A percentile compares a stretch with the other conserved stretches of the same genome.
phyloP scores from a whole-genome alignment of 2,797 vertebrate species.

The Mormyrops boulengeri region DNA sequence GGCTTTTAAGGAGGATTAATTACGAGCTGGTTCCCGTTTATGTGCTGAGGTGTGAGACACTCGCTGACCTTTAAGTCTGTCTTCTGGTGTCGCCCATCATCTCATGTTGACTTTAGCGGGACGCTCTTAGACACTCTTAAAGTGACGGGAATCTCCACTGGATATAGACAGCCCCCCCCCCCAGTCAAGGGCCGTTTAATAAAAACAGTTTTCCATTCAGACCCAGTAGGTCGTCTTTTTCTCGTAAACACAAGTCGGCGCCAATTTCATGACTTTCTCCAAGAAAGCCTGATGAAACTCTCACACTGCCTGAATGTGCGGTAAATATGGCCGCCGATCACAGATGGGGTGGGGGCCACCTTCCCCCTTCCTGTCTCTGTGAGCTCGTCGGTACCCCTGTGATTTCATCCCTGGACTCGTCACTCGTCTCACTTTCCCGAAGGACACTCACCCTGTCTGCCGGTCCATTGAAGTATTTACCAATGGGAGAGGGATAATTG shows the following conservation, averaged over 20 bases:
- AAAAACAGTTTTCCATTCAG: not conserved
- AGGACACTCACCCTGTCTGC: not conserved
- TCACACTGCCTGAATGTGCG: not conserved
- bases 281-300: not conserved
- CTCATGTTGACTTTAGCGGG: not conserved
- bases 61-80: not conserved
- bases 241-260: not conserved
- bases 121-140: not conserved
- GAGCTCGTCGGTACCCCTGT: not conserved
- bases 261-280: no score
- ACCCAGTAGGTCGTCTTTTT: not conserved
- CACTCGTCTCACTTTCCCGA: not conserved
- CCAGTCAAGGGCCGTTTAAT: not conserved
- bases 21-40: not conserved
- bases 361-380: not conserved
- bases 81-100: not conserved
- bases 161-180: not conserved
- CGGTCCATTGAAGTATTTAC: conserved; percentile 22
- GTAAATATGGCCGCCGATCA: not conserved
- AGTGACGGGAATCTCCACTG: not conserved
- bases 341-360: not conserved
- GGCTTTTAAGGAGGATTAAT: not conserved
- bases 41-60: not conserved
- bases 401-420: not conserved
- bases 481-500: conserved; percentile 20